Percentiles rank a stretch among this genome's conserved stretches.
Conservation (phyloP, 2,888 invertebrate genomes). For the Apodemia mormo region DNA sequence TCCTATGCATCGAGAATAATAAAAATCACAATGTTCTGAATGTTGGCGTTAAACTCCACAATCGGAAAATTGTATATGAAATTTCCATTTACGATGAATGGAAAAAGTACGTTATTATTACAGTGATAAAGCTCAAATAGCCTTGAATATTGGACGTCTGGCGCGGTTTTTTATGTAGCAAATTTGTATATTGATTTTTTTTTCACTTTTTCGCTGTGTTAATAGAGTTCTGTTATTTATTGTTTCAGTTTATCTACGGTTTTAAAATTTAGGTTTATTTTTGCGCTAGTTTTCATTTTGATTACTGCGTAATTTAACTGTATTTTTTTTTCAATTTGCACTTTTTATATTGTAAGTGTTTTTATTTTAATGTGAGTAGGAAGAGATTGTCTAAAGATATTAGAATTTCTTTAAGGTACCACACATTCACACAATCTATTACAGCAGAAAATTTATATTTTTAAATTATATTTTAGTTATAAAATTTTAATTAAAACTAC, state of each 20-base stretch:
- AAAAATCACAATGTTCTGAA: slow-evolving; percentile 13
- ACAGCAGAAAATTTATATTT: no score
- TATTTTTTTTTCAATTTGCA: no score
- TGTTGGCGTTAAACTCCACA: slow-evolving; percentile 9
- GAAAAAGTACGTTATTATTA: slow-evolving; percentile 5
- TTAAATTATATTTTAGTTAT: no score
- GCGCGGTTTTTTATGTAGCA: slow-evolving; percentile 6
- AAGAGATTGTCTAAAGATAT: no score
- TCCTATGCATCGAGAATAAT: slow-evolving; percentile 6
- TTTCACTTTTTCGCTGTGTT: background rate
- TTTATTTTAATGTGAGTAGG: no score
- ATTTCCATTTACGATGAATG: background rate
- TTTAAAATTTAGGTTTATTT: background rate
- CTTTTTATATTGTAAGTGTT: no score
- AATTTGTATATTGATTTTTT: slow-evolving; percentile 17
- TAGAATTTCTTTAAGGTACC: no score
- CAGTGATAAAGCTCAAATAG: background rate
- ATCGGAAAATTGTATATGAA: slow-evolving; percentile 16
- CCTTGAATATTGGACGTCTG: slow-evolving; percentile 4
- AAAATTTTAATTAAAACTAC: no score
- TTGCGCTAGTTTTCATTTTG: background rate
- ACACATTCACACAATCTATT: no score
- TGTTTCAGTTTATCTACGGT: slow-evolving; percentile 3
- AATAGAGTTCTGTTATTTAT: slow-evolving; percentile 15
- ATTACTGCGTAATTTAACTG: background rate